Evolutionary conservation across 2,113 vertebrate species (phyloP).

Genomic region (Saimiri boliviensis): DNA sequence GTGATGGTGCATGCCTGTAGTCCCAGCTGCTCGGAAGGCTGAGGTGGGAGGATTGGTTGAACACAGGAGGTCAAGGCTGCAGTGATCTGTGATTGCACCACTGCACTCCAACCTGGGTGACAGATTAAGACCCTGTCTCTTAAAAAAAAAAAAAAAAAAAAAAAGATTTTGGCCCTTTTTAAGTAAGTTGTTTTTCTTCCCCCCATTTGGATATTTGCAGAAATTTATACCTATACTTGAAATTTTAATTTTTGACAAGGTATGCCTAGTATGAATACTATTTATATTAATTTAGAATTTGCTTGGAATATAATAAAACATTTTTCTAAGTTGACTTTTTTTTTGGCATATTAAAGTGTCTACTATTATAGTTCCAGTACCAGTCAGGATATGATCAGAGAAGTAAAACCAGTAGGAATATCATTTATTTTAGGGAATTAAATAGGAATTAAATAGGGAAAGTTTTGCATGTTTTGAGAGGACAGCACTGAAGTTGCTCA

Average conservation of each 20-base stretch:
- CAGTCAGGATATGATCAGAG: neutral
- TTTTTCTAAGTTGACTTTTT: neutral
- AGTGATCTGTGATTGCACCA: too few relatives aligned
- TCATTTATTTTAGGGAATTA: neutral
- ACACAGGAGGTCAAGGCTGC: too few relatives aligned
- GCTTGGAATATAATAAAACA: neutral
- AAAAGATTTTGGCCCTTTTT: neutral
- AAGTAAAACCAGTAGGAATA: neutral
- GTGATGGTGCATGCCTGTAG: too few relatives aligned
- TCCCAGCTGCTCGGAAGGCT: too few relatives aligned
- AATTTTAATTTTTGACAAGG: neutral
- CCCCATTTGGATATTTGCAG: neutral
- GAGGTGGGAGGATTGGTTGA: too few relatives aligned
- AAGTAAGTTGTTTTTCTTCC: neutral
- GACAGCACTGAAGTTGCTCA: neutral
- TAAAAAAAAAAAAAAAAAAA: neutral
- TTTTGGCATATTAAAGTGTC: neutral
- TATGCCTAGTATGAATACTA: neutral
- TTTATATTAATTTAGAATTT: conserved; percentile 26
- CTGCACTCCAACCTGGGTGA: too few relatives aligned
- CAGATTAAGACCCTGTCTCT: too few relatives aligned
- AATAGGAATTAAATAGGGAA: neutral
- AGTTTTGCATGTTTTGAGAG: neutral
- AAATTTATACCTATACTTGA: neutral
- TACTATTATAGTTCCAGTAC: neutral